Base-by-base conservation (phyloP, 2,797 vertebrate genomes). In the Tragopan temminckii region DNA sequence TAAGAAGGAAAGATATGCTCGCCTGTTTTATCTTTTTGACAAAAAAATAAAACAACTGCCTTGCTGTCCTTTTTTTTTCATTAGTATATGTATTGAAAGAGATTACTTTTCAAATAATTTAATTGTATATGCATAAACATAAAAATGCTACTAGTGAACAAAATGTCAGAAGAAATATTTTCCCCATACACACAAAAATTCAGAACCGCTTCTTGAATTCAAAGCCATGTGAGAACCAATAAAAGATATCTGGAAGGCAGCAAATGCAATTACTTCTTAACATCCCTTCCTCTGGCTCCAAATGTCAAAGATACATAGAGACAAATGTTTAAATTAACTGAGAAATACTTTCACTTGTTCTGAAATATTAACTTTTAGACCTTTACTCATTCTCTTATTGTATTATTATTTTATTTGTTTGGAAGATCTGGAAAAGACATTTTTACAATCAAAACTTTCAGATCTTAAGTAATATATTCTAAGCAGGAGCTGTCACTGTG, bases 231-330 rank as follows among this genome's bases (percentile, higher is more conserved):
- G 62, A 92, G 89, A 93, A 76, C 81, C 78, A 95, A 93, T 95
- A 94, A 93, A 95, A 89, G 50, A 89, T 93, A 82, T 85, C 92
- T 95, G 69, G 84, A 78, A 96, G 90, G 94, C 92, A 96, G 27
- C 4, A 3, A 95, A 94, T 89, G 79, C 81, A 96, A 96, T 95
- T 95, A 93, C 53, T 92, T 90, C 66, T 61, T 75, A 93, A 92
- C 81, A 66, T 72, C 42, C 79, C 50, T 89, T 95, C 66, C 81
- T 90, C 76, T 89, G 88, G 42, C 84, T 95, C 92, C 79, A 95
- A 96, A 96, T 96, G 94, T 96, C 95, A 96, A 87, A 92, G 84
- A 94, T n/a, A 80, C 88, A 85, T 77, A 69, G 81, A 90, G 79
- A 94, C 79, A 94, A 94, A 95, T 89, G 79, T 94, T 95, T 92